These are phyloP conservation scores for Synchiropus splendidus DNA, from an alignment of 2,113 vertebrate genomes.

Conservation along the genomic window DNA sequence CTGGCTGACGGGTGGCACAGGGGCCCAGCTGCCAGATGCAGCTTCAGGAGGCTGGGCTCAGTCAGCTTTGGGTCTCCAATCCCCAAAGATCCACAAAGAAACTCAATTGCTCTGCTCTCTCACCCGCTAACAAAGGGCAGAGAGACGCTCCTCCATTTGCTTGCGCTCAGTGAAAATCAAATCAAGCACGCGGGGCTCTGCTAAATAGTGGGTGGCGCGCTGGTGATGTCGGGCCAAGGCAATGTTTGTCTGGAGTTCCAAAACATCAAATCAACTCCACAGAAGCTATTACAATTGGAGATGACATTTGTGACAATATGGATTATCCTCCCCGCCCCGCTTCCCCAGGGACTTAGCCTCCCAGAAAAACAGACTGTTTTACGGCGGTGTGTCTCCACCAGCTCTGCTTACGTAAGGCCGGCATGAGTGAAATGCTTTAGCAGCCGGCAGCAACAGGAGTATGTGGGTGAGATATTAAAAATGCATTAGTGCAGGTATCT, in stretches of 20 bases:
- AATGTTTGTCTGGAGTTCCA: constrained; percentile 29
- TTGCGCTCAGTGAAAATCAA: constrained; percentile 10
- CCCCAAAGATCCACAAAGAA: constrained; percentile 34
- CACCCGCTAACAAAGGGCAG: constrained; percentile 18
- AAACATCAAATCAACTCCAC: constrained; percentile 36
- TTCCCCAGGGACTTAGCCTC: constrained; percentile 31
- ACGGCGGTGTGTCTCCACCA: constrained; percentile 37
- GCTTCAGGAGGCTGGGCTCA: constrained; percentile 48
- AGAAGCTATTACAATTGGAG: constrained; percentile 17
- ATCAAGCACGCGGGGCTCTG: constrained; percentile 22
- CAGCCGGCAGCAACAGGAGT: constrained; percentile 34
- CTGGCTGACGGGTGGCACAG: constrained; percentile 41
- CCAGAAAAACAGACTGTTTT: constrained; percentile 32
- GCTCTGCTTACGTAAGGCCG: constrained; percentile 43
- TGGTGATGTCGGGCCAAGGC: constrained; percentile 25
- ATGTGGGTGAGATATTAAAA: constrained; percentile 43
- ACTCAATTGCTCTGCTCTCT: constrained; percentile 22
- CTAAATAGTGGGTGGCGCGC: constrained; percentile 28
- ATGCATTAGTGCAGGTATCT: constrained; percentile 22
- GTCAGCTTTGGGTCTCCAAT: constrained; percentile 37
- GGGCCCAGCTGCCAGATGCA: constrained; percentile 52
- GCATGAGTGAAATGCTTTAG: constrained; percentile 29
- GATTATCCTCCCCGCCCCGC: constrained; percentile 31
- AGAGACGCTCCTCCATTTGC: constrained; percentile 6
- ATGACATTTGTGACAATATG: constrained; percentile 36